Percentiles rank a stretch among this genome's conserved stretches.
These are phyloP conservation scores for Corticium candelabrum DNA, from an alignment of 37 sponge, comb jelly and placozoan species.

Conservation along the genomic window DNA sequence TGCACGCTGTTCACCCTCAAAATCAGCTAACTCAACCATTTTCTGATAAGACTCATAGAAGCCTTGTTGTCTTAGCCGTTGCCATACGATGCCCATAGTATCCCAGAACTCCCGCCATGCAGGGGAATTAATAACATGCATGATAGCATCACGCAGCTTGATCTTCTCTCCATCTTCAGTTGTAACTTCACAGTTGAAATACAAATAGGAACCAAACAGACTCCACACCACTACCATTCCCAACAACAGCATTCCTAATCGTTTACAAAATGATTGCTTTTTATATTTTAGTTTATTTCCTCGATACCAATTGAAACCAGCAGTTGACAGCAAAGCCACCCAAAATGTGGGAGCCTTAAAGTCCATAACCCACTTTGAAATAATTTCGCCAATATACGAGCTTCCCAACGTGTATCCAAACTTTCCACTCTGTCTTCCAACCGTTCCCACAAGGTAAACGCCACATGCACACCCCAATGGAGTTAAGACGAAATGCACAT, in stretches of 20 bases:
- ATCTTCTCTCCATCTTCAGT: constrained; percentile 59
- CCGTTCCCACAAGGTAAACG: constrained; percentile 63
- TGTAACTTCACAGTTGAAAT: constrained; percentile 6
- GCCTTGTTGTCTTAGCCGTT: constrained; percentile 15
- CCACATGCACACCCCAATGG: constrained; percentile 69
- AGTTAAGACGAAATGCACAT: constrained; percentile 1
- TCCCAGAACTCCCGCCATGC: constrained; percentile 52
- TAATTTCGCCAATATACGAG: constrained; percentile 54
- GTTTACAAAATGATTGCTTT: neutral
- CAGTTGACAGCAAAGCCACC: neutral
- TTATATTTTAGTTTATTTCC: neutral
- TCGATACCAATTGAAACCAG: neutral
- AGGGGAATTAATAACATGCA: constrained; percentile 57
- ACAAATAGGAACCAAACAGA: neutral
- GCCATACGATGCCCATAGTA: constrained; percentile 2
- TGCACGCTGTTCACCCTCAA: constrained; percentile 53
- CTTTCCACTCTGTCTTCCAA: constrained; percentile 27
- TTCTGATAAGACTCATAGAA: neutral
- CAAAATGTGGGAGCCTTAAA: neutral
- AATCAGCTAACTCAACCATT: constrained; percentile 25
- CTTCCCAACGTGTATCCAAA: constrained; percentile 23
- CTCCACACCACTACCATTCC: neutral
- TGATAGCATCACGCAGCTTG: constrained; percentile 55
- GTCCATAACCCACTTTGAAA: too few relatives aligned
- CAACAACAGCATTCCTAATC: neutral